phyloP scores from a whole-genome alignment of 2,113 vertebrate genomes.

The Progne subis region DNA sequence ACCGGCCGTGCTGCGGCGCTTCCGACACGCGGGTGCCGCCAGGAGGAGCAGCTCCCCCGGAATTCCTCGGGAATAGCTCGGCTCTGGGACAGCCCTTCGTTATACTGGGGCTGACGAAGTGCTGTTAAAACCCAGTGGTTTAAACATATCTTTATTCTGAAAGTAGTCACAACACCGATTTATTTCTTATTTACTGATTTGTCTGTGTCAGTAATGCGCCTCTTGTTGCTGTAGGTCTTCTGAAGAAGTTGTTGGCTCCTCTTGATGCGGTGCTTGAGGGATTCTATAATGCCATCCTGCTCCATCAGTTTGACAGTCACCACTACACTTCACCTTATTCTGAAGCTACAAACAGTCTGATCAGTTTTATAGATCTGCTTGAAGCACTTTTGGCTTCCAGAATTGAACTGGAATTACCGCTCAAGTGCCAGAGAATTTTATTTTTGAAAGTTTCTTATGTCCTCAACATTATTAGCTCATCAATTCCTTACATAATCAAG shows the following conservation, averaged over 20 bases:
- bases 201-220: not conserved
- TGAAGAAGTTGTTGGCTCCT: conserved; percentile 74
- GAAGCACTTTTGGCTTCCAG: conserved; percentile 81
- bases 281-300: conserved; percentile 73
- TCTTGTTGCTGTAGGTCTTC: conserved; percentile 68
- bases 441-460: conserved; percentile 69
- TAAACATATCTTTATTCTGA: not conserved
- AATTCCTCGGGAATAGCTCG: not conserved
- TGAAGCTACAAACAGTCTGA: conserved; percentile 51
- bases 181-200: not conserved
- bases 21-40: not conserved
- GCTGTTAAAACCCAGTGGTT: not conserved
- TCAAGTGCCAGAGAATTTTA: conserved; percentile 75
- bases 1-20: not conserved
- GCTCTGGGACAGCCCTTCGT: not conserved
- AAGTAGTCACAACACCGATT: not conserved
- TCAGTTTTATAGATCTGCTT: conserved; percentile 81
- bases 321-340: not conserved
- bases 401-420: not conserved
- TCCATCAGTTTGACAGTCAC: conserved; percentile 22
- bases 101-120: not conserved
- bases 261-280: conserved; percentile 75
- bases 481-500: conserved; percentile 77
- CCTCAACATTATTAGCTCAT: conserved; percentile 60
- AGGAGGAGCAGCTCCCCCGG: not conserved